Conservation (phyloP, 2,113 vertebrate genomes). For the Vanacampus margaritifer region DNA sequence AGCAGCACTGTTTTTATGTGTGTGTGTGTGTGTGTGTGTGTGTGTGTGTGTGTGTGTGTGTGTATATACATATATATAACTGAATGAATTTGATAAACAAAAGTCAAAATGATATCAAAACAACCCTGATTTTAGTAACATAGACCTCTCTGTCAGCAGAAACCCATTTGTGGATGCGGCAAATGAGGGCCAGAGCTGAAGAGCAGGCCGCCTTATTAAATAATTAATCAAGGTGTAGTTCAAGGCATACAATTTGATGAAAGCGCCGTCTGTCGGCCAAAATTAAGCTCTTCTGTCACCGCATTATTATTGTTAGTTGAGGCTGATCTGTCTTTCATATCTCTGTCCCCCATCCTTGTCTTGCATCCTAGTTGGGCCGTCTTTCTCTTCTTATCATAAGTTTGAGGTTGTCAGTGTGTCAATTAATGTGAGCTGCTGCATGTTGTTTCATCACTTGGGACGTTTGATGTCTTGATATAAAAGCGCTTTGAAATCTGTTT, state of each 20-base stretch:
- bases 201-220: constrained; percentile 76
- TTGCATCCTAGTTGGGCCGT: constrained; percentile 15
- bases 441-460: constrained; percentile 43
- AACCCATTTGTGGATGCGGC: constrained; percentile 79
- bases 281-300: constrained; percentile 74
- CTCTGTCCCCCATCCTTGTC: constrained; percentile 23
- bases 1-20: too few species aligned
- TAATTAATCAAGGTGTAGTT: constrained; percentile 86
- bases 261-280: constrained; percentile 80
- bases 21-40: too few species aligned
- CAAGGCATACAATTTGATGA: constrained; percentile 80
- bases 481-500: constrained; percentile 66
- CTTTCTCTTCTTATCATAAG: constrained; percentile 47
- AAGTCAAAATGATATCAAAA: too few species aligned
- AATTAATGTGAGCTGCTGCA: constrained; percentile 54
- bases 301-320: constrained; percentile 71
- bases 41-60: too few species aligned
- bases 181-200: constrained; percentile 74
- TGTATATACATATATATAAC: too few species aligned
- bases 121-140: too few species aligned
- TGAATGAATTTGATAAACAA: too few species aligned
- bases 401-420: constrained; percentile 66
- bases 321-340: constrained; percentile 51
- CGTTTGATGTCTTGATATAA: constrained; percentile 56
- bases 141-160: too few species aligned